These are phyloP conservation scores for Ptycholaimellus sp. DNA, from an alignment of 2,888 invertebrate genomes.

Conservation along the genomic window DNA sequence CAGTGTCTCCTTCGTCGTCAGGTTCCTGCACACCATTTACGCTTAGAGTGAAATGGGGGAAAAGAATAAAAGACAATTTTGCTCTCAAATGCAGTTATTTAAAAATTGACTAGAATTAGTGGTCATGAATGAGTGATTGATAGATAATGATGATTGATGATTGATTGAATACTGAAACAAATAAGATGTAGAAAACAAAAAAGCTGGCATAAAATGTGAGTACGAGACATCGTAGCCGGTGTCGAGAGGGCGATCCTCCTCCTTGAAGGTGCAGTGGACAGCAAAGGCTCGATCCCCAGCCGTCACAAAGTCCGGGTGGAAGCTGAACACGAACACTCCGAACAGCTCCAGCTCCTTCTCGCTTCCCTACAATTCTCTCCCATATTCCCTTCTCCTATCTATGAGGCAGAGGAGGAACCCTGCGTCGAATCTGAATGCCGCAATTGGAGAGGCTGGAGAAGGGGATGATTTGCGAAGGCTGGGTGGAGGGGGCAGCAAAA, in stretches of 20 bases:
- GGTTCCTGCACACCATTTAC: conserved; percentile 8
- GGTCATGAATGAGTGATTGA: not conserved
- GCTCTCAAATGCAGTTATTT: not conserved
- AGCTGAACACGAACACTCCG: conserved; percentile 11
- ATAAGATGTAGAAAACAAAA: not conserved
- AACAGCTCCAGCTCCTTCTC: conserved; percentile 9
- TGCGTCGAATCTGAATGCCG: conserved; percentile 10
- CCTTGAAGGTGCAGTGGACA: conserved; percentile 13
- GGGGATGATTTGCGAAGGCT: conserved; percentile 8
- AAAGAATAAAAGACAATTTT: not conserved
- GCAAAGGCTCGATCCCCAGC: conserved; percentile 12
- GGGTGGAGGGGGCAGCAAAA: conserved; percentile 4
- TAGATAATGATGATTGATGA: not conserved
- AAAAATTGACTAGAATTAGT: not conserved
- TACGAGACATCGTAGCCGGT: conserved; percentile 11
- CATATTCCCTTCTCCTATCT: not conserved
- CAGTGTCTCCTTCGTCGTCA: conserved; percentile 9
- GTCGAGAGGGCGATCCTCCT: conserved; percentile 10
- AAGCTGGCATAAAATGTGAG: not conserved
- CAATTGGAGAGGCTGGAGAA: conserved; percentile 8
- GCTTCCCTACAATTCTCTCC: conserved; percentile 4
- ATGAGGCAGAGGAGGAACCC: conserved; percentile 5
- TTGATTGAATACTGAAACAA: not conserved
- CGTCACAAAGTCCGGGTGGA: conserved; percentile 12
- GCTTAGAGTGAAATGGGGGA: not conserved